Conservation (phyloP, 2,113 vertebrate genomes). For the Mesocricetus auratus region DNA sequence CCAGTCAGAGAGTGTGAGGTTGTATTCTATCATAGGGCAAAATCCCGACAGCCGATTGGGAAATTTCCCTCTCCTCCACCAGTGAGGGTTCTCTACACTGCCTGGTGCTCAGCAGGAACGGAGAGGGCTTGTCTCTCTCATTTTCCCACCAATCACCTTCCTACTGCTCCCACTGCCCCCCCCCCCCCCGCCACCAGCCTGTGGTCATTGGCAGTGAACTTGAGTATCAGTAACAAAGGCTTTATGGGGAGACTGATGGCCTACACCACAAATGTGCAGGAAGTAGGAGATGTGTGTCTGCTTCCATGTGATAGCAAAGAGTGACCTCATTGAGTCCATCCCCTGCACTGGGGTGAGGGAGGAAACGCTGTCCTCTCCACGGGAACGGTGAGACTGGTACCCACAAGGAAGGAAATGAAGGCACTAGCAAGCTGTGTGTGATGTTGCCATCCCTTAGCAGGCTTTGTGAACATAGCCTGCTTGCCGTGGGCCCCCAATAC, state of each 20-base stretch:
- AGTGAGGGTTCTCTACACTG: not conserved
- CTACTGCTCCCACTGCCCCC: not conserved
- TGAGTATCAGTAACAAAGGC: not conserved
- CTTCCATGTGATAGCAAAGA: not conserved
- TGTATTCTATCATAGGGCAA: not conserved
- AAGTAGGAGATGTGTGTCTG: not conserved
- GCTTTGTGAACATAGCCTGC: not conserved
- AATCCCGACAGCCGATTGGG: not conserved
- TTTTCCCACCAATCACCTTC: not conserved
- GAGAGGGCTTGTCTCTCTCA: not conserved
- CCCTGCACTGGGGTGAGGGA: not conserved
- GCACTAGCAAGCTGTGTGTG: accelerated
- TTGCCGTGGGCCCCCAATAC: accelerated
- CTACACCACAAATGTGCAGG: not conserved
- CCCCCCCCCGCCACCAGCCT: not conserved
- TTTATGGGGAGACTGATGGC: not conserved
- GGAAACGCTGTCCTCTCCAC: not conserved
- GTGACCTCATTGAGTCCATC: too few relatives aligned
- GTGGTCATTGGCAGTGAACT: not conserved
- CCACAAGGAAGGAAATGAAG: not conserved
- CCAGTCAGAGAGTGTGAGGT: not conserved
- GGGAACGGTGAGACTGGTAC: not conserved
- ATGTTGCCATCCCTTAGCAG: not conserved
- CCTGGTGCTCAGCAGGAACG: not conserved
- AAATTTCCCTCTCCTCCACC: not conserved